Evolutionary conservation across 2,113 vertebrate species (phyloP), one percentile per base, ranked within the genome.

Genomic region (Beaufortia kweichowensis): DNA sequence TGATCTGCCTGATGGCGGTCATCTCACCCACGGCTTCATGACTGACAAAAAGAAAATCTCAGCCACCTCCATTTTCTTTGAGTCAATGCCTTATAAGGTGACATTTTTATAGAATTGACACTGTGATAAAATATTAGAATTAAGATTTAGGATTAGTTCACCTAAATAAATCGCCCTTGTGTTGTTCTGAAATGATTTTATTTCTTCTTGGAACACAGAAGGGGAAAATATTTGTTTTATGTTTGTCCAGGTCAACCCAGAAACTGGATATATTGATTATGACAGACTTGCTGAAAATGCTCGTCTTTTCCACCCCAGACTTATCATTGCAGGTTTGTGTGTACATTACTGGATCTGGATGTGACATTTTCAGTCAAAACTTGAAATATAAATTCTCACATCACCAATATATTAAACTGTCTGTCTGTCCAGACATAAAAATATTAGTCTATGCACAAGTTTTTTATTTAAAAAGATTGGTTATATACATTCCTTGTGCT

Each of bases 11-110:
- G 97, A 99, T 0, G 97, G 97, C 0, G 97, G 97, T 57, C 97
- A 99, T 82, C 90, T 99, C 79, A 99, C 96, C 5, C 97, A 99
- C 0, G 97, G 97, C 4, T 99, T 98, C 89, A 99, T 99, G 97
- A 99, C 97, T 0, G 94, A 97, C 19, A 99, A 98, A 88, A 99
- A 98, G 88, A 98, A 94, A 83, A 95, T 99, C 82, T 99, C 97
- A 0, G 97, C 97, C 12, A 97, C 96, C 0, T 99, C 97, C 14
- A 93, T 99, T 80, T 99, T 98, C 84, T 99, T 99, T 0, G 97
- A 99, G 79, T 99, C 97, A 17, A 97, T 99, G 97, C 95, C 97
- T 0, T 99, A 99, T 80, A 99, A 98, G 95, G 97, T 99, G 81
- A 29, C 28, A 6, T 8, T 21, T 21, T 56, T 5, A n/a, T n/a